A percentile compares a stretch with the other conserved stretches of the same genome.
phyloP scores from a whole-genome alignment of 37 sponge, comb jelly and placozoan species.

The Oopsacas minuta region DNA sequence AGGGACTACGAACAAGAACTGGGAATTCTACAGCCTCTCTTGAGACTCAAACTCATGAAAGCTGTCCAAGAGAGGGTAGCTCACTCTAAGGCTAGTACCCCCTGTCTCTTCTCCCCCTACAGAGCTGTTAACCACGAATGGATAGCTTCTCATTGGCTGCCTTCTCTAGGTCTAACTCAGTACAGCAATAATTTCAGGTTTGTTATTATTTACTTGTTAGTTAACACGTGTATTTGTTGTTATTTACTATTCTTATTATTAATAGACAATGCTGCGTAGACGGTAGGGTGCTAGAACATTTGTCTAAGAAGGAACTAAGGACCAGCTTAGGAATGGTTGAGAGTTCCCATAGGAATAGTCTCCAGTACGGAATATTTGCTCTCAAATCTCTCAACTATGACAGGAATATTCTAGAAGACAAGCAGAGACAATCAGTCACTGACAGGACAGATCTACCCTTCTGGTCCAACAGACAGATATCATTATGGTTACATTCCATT shows the following conservation, averaged over 20 bases:
- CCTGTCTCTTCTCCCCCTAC: neutral
- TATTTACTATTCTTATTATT: too few relatives aligned
- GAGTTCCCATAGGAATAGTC: constrained; percentile 43
- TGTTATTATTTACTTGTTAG: constrained; percentile 15
- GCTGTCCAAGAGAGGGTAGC: constrained; percentile 78
- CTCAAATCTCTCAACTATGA: constrained; percentile 59
- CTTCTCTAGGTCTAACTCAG: constrained; percentile 75
- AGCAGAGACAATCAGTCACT: constrained; percentile 19
- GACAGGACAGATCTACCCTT: constrained; percentile 40
- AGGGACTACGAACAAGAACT: constrained; percentile 59
- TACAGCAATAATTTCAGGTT: constrained; percentile 41
- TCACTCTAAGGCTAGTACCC: constrained; percentile 33
- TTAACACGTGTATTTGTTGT: too few relatives aligned
- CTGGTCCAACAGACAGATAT: constrained; percentile 56
- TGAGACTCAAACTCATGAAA: constrained; percentile 71
- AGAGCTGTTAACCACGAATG: constrained; percentile 50
- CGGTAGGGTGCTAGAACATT: constrained; percentile 81
- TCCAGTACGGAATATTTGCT: constrained; percentile 55
- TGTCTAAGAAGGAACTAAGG: constrained; percentile 78
- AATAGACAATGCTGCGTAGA: constrained; percentile 65
- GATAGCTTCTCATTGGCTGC: constrained; percentile 65
- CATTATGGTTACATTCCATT: constrained; percentile 58
- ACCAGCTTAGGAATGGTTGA: constrained; percentile 67
- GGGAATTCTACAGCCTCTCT: constrained; percentile 62
- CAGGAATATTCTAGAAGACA: constrained; percentile 21